phyloP scores from a whole-genome alignment of 2,113 vertebrate genomes.

The Tapirus terrestris region DNA sequence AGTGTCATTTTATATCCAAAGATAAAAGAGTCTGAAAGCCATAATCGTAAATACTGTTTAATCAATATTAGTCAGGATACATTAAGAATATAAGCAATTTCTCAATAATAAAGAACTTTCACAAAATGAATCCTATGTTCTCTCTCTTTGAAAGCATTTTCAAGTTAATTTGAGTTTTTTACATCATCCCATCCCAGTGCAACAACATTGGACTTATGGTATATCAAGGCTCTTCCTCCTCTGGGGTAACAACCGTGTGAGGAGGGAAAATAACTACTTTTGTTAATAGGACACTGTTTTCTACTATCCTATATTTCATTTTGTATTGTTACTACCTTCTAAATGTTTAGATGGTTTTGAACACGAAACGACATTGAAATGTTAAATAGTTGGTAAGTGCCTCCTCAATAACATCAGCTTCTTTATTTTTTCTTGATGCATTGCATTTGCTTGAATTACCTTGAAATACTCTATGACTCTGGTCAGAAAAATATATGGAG shows the following conservation, averaged over 20 bases:
- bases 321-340: not conserved
- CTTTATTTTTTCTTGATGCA: constrained; percentile 18
- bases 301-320: not conserved
- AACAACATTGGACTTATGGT: not conserved
- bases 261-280: not conserved
- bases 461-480: not conserved
- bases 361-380: not conserved
- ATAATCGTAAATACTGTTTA: not conserved
- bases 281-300: not conserved
- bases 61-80: not conserved
- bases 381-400: not conserved
- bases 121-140: not conserved
- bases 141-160: not conserved
- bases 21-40: not conserved
- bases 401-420: not conserved
- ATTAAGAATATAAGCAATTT: constrained; percentile 12
- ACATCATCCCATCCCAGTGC: not conserved
- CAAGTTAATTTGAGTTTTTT: not conserved
- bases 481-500: not conserved
- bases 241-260: not conserved
- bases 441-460: constrained; percentile 26
- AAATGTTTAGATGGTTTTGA: not conserved
- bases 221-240: not conserved
- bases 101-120: not conserved
- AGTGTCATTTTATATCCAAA: not conserved